Conservation (phyloP, 1,140 invertebrate genomes). For the Globodera rostochiensis region DNA sequence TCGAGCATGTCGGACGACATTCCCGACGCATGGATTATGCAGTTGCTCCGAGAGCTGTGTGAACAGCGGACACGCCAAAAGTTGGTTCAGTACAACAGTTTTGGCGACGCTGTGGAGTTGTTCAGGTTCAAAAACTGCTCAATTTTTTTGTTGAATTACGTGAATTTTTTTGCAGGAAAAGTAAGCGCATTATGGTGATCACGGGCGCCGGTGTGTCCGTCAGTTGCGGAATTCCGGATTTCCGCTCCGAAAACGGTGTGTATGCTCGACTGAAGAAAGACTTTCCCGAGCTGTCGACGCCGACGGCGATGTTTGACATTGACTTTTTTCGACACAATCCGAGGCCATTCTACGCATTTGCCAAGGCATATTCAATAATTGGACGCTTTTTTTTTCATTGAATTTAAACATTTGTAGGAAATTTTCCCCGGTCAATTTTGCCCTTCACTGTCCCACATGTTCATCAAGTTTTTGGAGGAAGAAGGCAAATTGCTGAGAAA, state of each 20-base stretch:
- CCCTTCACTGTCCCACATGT: constrained; percentile 81
- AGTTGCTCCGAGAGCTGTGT: constrained; percentile 34
- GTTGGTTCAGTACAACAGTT: constrained; percentile 45
- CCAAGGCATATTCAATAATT: constrained; percentile 65
- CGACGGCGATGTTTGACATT: constrained; percentile 89
- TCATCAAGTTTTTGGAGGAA: constrained; percentile 81
- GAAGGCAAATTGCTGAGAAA: constrained; percentile 80
- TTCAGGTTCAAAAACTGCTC: constrained; percentile 37
- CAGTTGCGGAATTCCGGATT: constrained; percentile 70
- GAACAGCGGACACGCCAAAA: constrained; percentile 44
- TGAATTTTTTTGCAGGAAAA: constrained; percentile 40
- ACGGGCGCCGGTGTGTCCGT: constrained; percentile 70
- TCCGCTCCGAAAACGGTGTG: constrained; percentile 74
- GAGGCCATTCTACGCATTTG: constrained; percentile 87
- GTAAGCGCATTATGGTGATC: constrained; percentile 67
- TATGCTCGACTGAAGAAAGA: constrained; percentile 85
- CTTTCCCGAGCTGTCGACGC: constrained; percentile 84
- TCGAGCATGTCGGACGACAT: constrained; percentile 21
- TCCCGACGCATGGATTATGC: constrained; percentile 28
- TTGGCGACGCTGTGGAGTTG: constrained; percentile 47
- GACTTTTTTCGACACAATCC: constrained; percentile 83
- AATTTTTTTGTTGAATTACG: background rate
- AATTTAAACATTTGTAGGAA: constrained; percentile 38
- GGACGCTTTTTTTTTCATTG: background rate
- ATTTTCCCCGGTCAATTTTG: constrained; percentile 58